Conservation (phyloP, 2,797 vertebrate genomes). For the Poecilia gillii region DNA sequence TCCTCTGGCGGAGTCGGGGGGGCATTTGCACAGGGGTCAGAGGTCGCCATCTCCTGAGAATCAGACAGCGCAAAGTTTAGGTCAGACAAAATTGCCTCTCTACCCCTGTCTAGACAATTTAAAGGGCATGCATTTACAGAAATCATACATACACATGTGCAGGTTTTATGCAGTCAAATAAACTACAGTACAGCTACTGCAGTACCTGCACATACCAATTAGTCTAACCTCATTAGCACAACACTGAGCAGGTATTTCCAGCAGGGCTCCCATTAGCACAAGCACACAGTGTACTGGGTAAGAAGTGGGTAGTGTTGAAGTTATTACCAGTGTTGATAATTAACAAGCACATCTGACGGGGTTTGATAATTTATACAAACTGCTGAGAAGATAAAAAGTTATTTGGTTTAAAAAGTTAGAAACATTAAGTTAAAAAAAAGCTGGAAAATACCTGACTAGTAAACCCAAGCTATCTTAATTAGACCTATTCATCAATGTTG, state of each 20-base stretch:
- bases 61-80: constrained; percentile 64
- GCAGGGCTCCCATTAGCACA: constrained; percentile 49
- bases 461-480: constrained; percentile 9
- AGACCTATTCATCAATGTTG: constrained; percentile 19
- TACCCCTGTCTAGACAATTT: constrained; percentile 45
- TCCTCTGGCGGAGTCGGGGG: constrained; percentile 79
- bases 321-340: constrained; percentile 39
- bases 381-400: not conserved
- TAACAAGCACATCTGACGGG: constrained; percentile 30
- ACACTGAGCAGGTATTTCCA: constrained; percentile 54
- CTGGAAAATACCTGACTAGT: constrained; percentile 6
- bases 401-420: constrained; percentile 14
- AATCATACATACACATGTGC: constrained; percentile 35
- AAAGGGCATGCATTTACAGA: constrained; percentile 49
- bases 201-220: constrained; percentile 43
- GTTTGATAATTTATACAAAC: constrained; percentile 10
- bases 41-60: constrained; percentile 77
- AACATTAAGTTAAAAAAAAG: not conserved
- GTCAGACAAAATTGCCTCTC: constrained; percentile 60
- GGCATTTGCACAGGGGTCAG: constrained; percentile 77
- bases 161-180: constrained; percentile 28
- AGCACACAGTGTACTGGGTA: constrained; percentile 37
- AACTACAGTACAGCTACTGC: constrained; percentile 42
- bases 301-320: constrained; percentile 13
- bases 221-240: constrained; percentile 62